Conservation (phyloP, 2,888 invertebrate species). For the Leptinotarsa juncta region DNA sequence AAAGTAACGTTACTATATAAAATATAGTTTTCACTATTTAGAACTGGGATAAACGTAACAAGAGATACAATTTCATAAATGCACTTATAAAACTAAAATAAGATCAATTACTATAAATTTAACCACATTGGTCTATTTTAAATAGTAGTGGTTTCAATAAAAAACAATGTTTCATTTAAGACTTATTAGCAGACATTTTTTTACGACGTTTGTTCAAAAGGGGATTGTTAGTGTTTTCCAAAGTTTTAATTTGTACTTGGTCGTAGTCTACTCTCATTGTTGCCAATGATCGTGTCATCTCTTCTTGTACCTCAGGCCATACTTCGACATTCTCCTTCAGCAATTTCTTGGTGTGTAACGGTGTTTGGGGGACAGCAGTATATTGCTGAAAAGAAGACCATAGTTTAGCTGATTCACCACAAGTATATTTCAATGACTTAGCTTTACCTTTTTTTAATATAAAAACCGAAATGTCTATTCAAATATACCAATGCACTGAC, state of each 20-base stretch:
- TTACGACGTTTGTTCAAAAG: conserved; percentile 87
- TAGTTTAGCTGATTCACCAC: conserved; percentile 20
- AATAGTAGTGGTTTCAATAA: conserved; percentile 11
- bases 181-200: conserved; percentile 40
- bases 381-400: conserved; percentile 66
- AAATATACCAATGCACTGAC: too few relatives aligned
- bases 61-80: conserved; percentile 32
- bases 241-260: conserved; percentile 91
- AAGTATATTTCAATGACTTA: conserved; percentile 10
- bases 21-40: background rate
- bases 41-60: conserved; percentile 12
- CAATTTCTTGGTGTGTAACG: conserved; percentile 89
- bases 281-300: conserved; percentile 97
- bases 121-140: conserved; percentile 3
- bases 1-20: background rate
- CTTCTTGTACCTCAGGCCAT: conserved; percentile 98
- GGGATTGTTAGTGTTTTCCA: conserved; percentile 93
- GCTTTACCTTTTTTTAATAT: background rate
- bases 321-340: conserved; percentile 91
- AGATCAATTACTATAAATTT: conserved; percentile 25
- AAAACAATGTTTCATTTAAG: conserved; percentile 29
- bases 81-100: conserved; percentile 32
- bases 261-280: conserved; percentile 99
- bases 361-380: conserved; percentile 93
- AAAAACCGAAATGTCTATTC: too few relatives aligned